Base-by-base conservation (phyloP, 2,797 vertebrate genomes). In the Choloepus didactylus region DNA sequence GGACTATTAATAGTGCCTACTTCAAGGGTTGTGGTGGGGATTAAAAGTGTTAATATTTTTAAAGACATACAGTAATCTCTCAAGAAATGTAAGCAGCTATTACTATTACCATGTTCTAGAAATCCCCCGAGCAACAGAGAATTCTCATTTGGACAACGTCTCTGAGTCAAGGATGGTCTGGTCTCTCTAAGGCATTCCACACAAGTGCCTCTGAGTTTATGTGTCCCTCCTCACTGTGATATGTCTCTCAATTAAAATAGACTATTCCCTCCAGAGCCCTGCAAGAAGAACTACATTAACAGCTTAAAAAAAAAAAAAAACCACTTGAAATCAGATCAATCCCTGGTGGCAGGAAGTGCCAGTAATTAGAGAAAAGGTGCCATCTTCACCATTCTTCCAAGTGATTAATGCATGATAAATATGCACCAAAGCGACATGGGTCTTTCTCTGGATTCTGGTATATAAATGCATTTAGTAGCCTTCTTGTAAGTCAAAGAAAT, bases 171-270 rank as follows among this genome's bases (percentile, higher is more conserved):
- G 64, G 18, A 62, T 21, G 69, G 29, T 15, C 29, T 25, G 69
- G n/a, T 18, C 29, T 75, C 59, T 93, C 76, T 6, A 29, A 51
- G 66, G 79, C 51, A n/a, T 16, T 73, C 72, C 29, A 51, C 21
- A 21, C 35, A 51, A n/a, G 31, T 10, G 60, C 23, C 86, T 56
- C 62, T 73, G 51, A 85, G 38, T 81, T 51, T 15, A 8, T 27
- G 41, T 16, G 18, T 66, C 86, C 84, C 85, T 85, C 75, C 82
- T 81, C 87, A 86, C 91, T 62, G 31, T 59, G 73, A 87, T 87
- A 90, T 54, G 80, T 93, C 93, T 96, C 94, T 93, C 93, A 82
- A 93, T 96, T 96, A 97, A 97, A 98, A 97, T 2, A 88, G 84
- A 85, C 49, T n/a, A 64, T 83, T 96, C 93, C 91, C 89, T 70